Base-by-base conservation (phyloP, 2,888 invertebrate species). In the Luperina testacea region DNA sequence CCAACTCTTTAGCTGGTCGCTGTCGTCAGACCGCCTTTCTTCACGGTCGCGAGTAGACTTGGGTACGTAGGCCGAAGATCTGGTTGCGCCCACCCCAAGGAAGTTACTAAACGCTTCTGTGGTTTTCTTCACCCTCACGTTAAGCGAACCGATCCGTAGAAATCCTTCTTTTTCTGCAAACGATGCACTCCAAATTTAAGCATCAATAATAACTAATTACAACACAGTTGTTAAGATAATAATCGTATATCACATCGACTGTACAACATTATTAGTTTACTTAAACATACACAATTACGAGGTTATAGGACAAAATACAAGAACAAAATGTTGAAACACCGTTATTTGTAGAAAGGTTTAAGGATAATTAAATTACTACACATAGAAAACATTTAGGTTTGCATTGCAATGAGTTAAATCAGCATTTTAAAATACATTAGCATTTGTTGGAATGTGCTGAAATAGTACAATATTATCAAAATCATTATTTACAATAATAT, bases 51-150 rank as follows among this genome's bases (percentile, higher is more conserved):
- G 92, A 0, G 93, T 91, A 0, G 93, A 91, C 83, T 96, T 96
- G 8, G 96, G 95, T 67, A 95, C 90, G 78, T 97, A 97, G 84
- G 97, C 97, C 4, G 96, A 95, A 0, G 95, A 96, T 61, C 96
- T 94, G 64, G 97, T 97, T 72, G 97, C 97, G 76, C 98, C 98
- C 90, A 98, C 98, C 84, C 98, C 99, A 89, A 99, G 97, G 94
- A 99, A 98, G 94, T 98, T 98, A 96, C 98, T 99, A 96, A 99
- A 98, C 38, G 99, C 99, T 94, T 99, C 99, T 79, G 99, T 99
- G 71, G 99, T 99, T 95, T 98, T 98, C 97, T 99, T 99, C 90
- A 99, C 99, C 92, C 99, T 97, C 71, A 99, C 99, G 96, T 99
- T 99, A 94, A 99, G 96, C 38, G 99, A 99, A 90, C 99, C 99